Evolutionary conservation across 1,140 invertebrate genomes (phyloP).

Genomic region (Rhyzopertha dominica): DNA sequence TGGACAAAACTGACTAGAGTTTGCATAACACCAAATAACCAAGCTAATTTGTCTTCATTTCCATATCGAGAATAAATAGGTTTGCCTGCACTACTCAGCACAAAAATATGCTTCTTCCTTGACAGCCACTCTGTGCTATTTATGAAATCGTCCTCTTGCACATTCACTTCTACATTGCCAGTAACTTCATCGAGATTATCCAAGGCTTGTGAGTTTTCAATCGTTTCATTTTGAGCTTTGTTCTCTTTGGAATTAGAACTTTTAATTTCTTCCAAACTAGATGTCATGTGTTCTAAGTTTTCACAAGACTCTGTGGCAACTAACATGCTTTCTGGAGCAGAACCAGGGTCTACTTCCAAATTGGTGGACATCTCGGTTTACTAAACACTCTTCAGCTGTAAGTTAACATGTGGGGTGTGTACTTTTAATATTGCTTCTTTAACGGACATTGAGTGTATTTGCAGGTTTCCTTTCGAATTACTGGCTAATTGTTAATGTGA

Average conservation of each 20-base stretch:
- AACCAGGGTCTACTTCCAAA: constrained; percentile 45
- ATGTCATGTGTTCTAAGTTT: constrained; percentile 62
- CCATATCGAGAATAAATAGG: constrained; percentile 93
- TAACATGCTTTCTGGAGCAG: constrained; percentile 59
- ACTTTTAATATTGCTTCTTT: too few species aligned
- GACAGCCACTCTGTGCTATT: constrained; percentile 67
- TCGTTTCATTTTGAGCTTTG: constrained; percentile 41
- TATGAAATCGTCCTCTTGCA: constrained; percentile 50
- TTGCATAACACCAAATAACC: constrained; percentile 92
- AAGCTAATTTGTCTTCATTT: constrained; percentile 90
- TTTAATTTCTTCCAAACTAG: constrained; percentile 54
- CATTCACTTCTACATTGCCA: constrained; percentile 17
- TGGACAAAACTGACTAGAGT: constrained; percentile 90
- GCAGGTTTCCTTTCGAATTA: too few species aligned
- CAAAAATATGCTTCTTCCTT: constrained; percentile 89
- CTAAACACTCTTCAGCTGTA: too few species aligned
- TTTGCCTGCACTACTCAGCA: constrained; percentile 91
- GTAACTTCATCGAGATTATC: constrained; percentile 27
- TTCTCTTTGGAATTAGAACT: constrained; percentile 43
- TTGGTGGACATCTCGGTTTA: constrained; percentile 25
- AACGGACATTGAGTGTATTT: too few species aligned
- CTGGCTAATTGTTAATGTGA: too few species aligned
- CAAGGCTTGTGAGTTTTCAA: constrained; percentile 46
- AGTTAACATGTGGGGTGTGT: too few species aligned
- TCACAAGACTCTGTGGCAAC: constrained; percentile 65